Conservation (phyloP, 2,113 vertebrate genomes). For the Oreotragus oreotragus region DNA sequence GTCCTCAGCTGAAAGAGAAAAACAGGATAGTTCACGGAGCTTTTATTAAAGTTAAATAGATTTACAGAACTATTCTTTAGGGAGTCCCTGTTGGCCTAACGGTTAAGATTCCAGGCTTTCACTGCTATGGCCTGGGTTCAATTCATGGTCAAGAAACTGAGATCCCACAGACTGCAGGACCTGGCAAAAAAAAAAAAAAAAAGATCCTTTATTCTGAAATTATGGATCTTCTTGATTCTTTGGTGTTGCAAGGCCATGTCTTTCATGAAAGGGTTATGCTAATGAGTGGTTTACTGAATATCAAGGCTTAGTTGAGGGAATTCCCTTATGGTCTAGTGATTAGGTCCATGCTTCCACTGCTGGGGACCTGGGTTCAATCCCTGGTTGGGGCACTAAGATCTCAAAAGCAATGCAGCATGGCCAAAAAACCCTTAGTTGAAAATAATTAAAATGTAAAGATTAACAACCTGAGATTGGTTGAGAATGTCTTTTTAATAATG, state of each 20-base stretch:
- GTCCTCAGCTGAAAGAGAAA: constrained; percentile 11
- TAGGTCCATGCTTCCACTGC: neutral
- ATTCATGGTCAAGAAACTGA: neutral
- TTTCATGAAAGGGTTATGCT: constrained; percentile 8
- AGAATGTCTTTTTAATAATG: neutral
- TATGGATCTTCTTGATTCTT: neutral
- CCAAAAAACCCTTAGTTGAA: neutral
- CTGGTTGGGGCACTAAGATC: neutral
- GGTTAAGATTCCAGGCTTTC: neutral
- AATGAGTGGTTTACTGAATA: neutral
- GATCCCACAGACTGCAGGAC: neutral
- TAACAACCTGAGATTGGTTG: neutral
- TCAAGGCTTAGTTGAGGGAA: neutral
- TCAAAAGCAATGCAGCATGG: neutral
- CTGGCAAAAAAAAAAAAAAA: neutral
- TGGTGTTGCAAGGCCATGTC: neutral
- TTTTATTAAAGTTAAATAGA: neutral
- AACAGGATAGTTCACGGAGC: neutral
- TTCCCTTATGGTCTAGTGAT: neutral
- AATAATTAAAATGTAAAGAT: neutral
- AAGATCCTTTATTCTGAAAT: neutral
- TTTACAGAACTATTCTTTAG: neutral
- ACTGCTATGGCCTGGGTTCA: neutral
- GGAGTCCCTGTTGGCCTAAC: neutral
- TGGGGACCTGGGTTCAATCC: neutral